Percentiles rank a stretch among this genome's conserved stretches.
Evolutionary conservation across 2,797 vertebrate genomes (phyloP).

Genomic region (Myotis pilosus): DNA sequence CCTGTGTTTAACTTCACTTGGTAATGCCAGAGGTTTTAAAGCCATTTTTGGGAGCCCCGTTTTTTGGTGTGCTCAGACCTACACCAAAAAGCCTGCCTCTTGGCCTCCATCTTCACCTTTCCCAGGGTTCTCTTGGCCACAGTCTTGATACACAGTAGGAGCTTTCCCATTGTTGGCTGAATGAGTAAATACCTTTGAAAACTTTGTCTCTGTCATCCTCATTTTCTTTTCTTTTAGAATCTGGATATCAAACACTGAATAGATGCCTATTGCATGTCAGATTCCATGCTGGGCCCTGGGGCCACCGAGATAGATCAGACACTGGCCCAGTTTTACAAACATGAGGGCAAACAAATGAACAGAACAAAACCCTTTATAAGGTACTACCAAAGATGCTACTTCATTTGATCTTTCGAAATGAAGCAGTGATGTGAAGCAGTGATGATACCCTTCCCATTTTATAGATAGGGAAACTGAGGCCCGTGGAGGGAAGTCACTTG

Average conservation of each 20-base stretch:
- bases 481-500: not conserved
- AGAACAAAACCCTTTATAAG: not conserved
- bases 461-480: conserved; percentile 6
- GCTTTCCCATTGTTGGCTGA: not conserved
- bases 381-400: not conserved
- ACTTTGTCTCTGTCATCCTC: not conserved
- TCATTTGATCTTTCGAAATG: not conserved
- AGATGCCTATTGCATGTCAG: not conserved
- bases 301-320: not conserved
- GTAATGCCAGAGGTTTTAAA: not conserved
- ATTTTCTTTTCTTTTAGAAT: not conserved
- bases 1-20: not conserved
- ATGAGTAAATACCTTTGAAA: not conserved
- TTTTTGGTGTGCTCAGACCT: not conserved
- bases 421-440: not conserved
- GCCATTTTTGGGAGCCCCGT: not conserved
- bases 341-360: not conserved
- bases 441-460: not conserved
- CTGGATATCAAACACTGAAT: not conserved
- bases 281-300: not conserved
- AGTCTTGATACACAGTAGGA: not conserved
- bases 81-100: not conserved
- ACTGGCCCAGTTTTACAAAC: not conserved
- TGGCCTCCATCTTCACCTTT: not conserved
- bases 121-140: not conserved